These are phyloP conservation scores for Dinoponera quadriceps DNA, from an alignment of 1,140 invertebrate species.

Conservation along the genomic window DNA sequence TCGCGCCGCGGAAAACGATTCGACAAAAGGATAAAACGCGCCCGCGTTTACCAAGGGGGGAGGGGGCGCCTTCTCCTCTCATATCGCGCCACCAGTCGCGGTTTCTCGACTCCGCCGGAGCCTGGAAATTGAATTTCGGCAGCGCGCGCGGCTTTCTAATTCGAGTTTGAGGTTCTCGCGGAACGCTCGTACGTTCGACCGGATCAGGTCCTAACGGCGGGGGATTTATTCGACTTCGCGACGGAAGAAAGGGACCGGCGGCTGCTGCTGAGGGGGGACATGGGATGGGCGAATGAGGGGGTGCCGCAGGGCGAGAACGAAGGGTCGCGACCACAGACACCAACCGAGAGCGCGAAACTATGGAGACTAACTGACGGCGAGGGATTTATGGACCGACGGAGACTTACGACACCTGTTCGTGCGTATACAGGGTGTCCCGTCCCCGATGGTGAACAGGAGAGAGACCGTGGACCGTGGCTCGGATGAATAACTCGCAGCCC, in stretches of 20 bases:
- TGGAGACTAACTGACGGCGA: conserved; percentile 62
- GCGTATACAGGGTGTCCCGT: conserved; percentile 13
- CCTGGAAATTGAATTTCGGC: conserved; percentile 73
- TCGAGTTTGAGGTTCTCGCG: conserved; percentile 73
- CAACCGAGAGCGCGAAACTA: conserved; percentile 64
- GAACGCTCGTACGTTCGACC: conserved; percentile 45
- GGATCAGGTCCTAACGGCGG: conserved; percentile 33
- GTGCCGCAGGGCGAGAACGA: conserved; percentile 16
- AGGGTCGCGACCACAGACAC: conserved; percentile 47
- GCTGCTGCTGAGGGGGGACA: not conserved
- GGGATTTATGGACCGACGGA: conserved; percentile 69
- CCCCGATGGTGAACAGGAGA: no score
- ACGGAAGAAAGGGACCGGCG: conserved; percentile 32
- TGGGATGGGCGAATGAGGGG: not conserved
- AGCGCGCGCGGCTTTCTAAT: conserved; percentile 67
- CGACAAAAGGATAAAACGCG: conserved; percentile 16
- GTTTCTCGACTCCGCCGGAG: conserved; percentile 43
- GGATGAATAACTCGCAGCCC: not conserved
- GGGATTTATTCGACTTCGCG: conserved; percentile 70
- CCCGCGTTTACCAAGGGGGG: not conserved
- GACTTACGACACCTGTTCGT: conserved; percentile 68
- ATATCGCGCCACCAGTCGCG: not conserved
- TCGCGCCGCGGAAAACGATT: conserved; percentile 10
- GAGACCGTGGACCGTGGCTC: no score
- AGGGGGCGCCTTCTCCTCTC: not conserved